These are phyloP conservation scores for Hypselothyrea guttata DNA, from an alignment of 2,888 invertebrate species.

Conservation along the genomic window DNA sequence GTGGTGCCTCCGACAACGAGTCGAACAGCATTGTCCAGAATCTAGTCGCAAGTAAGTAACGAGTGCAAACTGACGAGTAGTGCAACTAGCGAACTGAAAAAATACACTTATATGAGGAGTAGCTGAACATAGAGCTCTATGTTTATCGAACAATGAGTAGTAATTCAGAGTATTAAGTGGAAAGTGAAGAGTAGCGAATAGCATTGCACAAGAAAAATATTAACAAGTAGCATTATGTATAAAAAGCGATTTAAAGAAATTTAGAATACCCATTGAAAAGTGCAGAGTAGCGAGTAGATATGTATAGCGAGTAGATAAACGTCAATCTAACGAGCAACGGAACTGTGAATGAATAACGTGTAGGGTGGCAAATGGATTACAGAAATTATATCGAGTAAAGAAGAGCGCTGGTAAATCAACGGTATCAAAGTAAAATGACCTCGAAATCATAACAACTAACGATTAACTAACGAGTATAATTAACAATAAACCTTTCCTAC, in stretches of 20 bases:
- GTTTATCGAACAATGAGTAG: not conserved
- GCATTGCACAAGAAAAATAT: too few relatives aligned
- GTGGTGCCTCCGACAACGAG: slow-evolving; percentile 51
- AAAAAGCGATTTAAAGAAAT: not conserved
- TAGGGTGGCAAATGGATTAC: too few relatives aligned
- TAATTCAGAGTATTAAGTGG: not conserved
- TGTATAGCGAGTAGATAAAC: too few relatives aligned
- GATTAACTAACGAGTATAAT: not conserved
- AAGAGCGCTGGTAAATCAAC: too few relatives aligned
- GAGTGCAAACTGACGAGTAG: not conserved
- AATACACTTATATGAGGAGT: too few relatives aligned
- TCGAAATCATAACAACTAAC: too few relatives aligned
- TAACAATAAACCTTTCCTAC: too few relatives aligned
- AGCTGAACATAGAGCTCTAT: not conserved
- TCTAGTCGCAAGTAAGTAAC: slow-evolving; percentile 54
- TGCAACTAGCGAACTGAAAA: not conserved
- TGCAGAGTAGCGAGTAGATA: slow-evolving; percentile 8
- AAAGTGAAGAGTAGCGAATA: not conserved
- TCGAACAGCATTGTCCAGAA: slow-evolving; percentile 53
- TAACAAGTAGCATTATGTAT: too few relatives aligned
- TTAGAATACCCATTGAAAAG: not conserved
- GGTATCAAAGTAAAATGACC: too few relatives aligned
- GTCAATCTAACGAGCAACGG: too few relatives aligned
- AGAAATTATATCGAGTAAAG: too few relatives aligned
- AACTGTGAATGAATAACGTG: too few relatives aligned